Percentiles rank a stretch among this genome's conserved stretches.
phyloP scores from a whole-genome alignment of 2,888 invertebrate species.

The Eledona agricola region DNA sequence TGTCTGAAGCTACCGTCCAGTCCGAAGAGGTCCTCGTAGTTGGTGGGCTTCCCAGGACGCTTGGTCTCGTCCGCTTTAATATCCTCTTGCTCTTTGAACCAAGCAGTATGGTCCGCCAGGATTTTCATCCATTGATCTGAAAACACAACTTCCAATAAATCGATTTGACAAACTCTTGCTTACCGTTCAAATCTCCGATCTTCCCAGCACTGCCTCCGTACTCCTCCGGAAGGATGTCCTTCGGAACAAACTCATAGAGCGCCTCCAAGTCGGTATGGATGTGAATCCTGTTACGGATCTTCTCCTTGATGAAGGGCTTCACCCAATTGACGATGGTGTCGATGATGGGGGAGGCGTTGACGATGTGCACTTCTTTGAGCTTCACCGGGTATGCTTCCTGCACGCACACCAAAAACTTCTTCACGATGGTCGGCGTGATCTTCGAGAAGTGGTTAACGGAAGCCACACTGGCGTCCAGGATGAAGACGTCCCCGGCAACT shows the following conservation, averaged over 20 bases:
- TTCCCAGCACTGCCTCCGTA: constrained; percentile 84
- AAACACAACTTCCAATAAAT: too few relatives aligned
- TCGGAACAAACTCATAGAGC: constrained; percentile 80
- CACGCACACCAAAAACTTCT: constrained; percentile 86
- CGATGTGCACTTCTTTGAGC: constrained; percentile 85
- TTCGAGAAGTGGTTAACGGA: constrained; percentile 84
- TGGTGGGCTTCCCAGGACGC: constrained; percentile 85
- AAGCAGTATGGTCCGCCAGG: constrained; percentile 76
- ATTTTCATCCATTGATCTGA: constrained; percentile 82
- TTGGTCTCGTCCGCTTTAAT: constrained; percentile 81
- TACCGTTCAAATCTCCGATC: constrained; percentile 76
- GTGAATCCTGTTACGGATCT: constrained; percentile 83
- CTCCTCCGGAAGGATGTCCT: constrained; percentile 81
- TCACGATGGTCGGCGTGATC: constrained; percentile 82
- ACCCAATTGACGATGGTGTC: constrained; percentile 87
- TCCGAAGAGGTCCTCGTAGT: constrained; percentile 87
- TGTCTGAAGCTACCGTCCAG: constrained; percentile 89
- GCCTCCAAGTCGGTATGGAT: constrained; percentile 79
- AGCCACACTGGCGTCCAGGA: constrained; percentile 81
- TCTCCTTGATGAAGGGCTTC: constrained; percentile 87
- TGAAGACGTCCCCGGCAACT: constrained; percentile 85
- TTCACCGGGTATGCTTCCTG: constrained; percentile 91
- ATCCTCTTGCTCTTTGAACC: constrained; percentile 83
- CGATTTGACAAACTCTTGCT: too few relatives aligned
- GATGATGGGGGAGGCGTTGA: constrained; percentile 83